Conservation (phyloP, 2,888 invertebrate species). For the Trachelus stipa region DNA sequence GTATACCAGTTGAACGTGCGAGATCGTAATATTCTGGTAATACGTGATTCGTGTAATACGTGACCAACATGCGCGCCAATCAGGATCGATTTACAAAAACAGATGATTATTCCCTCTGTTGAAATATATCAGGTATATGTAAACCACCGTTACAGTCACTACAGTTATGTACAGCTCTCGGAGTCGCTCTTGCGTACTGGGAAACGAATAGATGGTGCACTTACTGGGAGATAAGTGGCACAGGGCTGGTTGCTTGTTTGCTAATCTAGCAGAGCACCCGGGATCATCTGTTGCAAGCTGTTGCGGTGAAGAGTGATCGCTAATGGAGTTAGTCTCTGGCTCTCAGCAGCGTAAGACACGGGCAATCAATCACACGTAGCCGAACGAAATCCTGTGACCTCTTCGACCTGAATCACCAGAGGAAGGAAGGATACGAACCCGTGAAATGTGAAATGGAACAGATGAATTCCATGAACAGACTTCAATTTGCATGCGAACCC, state of each 20-base stretch:
- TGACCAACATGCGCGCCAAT: neutral
- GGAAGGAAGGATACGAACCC: neutral
- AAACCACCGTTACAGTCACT: neutral
- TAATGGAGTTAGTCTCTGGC: conserved; percentile 52
- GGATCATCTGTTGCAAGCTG: conserved; percentile 57
- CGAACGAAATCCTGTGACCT: conserved; percentile 36
- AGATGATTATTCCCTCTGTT: neutral
- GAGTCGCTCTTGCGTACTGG: conserved; percentile 25
- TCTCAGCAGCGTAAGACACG: conserved; percentile 34
- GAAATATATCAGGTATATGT: neutral
- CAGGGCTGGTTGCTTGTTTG: conserved; percentile 50
- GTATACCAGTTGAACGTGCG: neutral
- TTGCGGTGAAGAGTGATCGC: conserved; percentile 54
- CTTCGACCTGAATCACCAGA: neutral
- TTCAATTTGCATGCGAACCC: neutral
- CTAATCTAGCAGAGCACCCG: conserved; percentile 52
- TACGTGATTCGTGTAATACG: neutral
- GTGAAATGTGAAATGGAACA: neutral
- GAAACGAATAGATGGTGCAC: conserved; percentile 51
- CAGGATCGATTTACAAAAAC: neutral
- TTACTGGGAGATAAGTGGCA: conserved; percentile 54
- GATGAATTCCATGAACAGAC: neutral
- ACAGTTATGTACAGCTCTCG: neutral
- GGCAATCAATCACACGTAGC: conserved; percentile 54
- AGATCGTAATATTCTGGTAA: neutral